phyloP scores from a whole-genome alignment of 2,113 vertebrate species.

The Crotophaga sulcirostris region DNA sequence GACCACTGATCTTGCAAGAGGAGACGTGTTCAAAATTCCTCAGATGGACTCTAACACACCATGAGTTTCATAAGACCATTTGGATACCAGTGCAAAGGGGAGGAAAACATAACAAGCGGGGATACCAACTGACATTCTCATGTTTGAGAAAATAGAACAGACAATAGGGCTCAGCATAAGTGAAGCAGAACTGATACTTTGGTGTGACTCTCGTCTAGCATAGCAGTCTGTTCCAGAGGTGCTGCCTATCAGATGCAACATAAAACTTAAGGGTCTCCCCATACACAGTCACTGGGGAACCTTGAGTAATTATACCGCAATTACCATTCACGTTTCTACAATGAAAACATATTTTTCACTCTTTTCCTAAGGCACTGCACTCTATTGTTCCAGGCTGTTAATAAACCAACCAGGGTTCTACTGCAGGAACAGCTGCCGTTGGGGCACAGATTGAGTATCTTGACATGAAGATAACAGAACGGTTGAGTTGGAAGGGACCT shows the following conservation, averaged over 20 bases:
- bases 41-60: background rate
- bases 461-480: background rate
- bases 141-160: background rate
- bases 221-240: background rate
- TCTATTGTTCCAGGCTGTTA: background rate
- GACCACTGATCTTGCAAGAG: background rate
- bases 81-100: background rate
- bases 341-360: background rate
- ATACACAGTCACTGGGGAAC: background rate
- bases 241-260: background rate
- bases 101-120: background rate
- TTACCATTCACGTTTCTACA: background rate
- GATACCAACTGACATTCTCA: fast-evolving
- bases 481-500: too few species aligned
- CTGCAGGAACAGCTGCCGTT: background rate
- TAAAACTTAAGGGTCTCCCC: background rate
- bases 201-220: background rate
- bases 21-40: background rate
- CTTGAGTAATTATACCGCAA: background rate
- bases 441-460: background rate
- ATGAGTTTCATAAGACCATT: background rate
- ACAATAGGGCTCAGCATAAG: background rate
- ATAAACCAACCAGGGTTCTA: background rate
- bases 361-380: background rate
- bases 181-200: background rate